Base-by-base conservation (phyloP, 2,888 invertebrate genomes). In the Leptinotarsa haldemani region DNA sequence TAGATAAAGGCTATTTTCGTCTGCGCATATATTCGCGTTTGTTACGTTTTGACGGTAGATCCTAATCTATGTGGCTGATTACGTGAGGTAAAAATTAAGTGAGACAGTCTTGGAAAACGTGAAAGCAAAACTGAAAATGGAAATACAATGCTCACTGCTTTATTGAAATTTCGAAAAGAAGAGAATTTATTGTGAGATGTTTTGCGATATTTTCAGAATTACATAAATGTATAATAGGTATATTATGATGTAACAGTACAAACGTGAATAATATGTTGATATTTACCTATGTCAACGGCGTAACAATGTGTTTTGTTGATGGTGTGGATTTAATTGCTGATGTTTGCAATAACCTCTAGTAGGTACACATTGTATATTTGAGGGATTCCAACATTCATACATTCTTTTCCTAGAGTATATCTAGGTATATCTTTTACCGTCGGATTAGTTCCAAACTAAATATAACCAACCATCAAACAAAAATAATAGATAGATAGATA, bases 81-180 rank as follows among this genome's bases (percentile, higher is more conserved):
- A 73, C 73, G 73, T 73, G 69, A 18, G 48, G 73, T 48, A 61
- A 73, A 65, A 65, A 25, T 69, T 47, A 48, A 56, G 69, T 40
- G 69, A 66, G 53, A 47, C 47, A 22, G 65, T 65, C 58, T 56
- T 40, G 65, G 50, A 47, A 48, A 65, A 66, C 69, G 50, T 20
- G 20, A 56, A 56, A 56, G 56, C 30, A 15, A 25, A 56, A 40
- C 30, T 16, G 56, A 46, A 63, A 69, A 61, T 61, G 69, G 53
- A 67, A 67, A 30, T 50, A 53, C n/a, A 25, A 67, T 18, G 25
- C 7, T 50, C 13, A 9, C 5, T 18, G 2, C 18, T 61, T 61
- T 16, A 61, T 61, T 16, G 7, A 30, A 61, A 61, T 61, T 25
- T 22, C 7, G 9, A 15, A 56, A 22, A 56, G 15, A 15, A 56